Conservation (phyloP, 1,140 invertebrate genomes). For the Drosophila mayri region DNA sequence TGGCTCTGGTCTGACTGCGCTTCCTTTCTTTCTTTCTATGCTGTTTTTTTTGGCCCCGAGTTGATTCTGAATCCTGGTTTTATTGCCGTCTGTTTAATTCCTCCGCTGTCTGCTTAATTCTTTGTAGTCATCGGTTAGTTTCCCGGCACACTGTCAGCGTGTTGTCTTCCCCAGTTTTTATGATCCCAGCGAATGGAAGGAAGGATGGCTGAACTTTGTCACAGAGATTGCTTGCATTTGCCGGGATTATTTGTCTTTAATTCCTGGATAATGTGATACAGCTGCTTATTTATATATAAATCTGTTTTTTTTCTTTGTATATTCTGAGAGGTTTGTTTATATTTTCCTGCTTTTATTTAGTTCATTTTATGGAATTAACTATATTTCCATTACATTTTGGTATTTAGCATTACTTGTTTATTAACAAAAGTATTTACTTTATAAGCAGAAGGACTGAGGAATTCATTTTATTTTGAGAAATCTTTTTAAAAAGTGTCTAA, state of each 20-base stretch:
- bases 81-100: slow-evolving; percentile 40
- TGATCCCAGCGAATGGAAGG: slow-evolving; percentile 1
- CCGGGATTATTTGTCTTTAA: slow-evolving; percentile 2
- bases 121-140: slow-evolving; percentile 53
- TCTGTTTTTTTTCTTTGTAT: neutral
- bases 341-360: neutral
- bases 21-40: neutral
- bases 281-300: slow-evolving; percentile 5
- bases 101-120: slow-evolving; percentile 49
- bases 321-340: neutral
- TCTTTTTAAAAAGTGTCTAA: neutral
- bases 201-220: slow-evolving; percentile 21
- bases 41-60: slow-evolving; percentile 28
- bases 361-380: neutral
- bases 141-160: slow-evolving; percentile 36
- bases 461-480: neutral
- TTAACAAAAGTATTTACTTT: neutral
- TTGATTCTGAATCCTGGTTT: slow-evolving; percentile 43
- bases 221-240: slow-evolving; percentile 6
- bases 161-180: slow-evolving; percentile 25
- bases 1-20: slow-evolving; percentile 50
- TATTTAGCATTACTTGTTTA: neutral
- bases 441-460: too few species aligned
- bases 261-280: neutral
- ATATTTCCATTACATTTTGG: neutral